Conservation (phyloP, 2,113 vertebrate genomes). For the Dolichotis patagonum region DNA sequence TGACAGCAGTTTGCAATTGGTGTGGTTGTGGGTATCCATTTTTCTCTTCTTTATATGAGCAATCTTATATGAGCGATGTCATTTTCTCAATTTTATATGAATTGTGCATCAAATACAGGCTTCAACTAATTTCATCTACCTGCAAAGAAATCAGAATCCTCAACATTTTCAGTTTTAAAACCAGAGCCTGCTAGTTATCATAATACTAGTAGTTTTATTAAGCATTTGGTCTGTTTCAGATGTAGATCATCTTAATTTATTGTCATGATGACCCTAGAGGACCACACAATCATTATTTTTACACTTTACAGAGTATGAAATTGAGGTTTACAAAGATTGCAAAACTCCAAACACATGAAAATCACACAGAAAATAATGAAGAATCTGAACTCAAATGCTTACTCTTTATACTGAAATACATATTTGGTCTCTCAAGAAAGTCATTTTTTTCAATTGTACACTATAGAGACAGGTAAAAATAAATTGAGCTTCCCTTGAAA, state of each 20-base stretch:
- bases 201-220: background rate
- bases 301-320: background rate
- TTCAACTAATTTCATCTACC: background rate
- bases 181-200: background rate
- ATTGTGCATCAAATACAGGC: background rate
- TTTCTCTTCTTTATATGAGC: background rate
- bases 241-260: background rate
- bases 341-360: background rate
- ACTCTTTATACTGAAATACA: background rate
- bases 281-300: background rate
- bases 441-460: background rate
- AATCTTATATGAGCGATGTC: background rate
- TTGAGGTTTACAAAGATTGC: background rate
- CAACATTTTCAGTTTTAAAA: background rate
- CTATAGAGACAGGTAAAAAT: background rate
- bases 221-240: background rate
- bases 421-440: background rate
- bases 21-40: background rate
- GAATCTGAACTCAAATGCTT: background rate
- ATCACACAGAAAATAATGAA: background rate
- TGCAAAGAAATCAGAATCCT: background rate
- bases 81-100: background rate
- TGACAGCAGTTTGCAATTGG: background rate
- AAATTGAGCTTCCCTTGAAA: background rate
- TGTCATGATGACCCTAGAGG: background rate